These are phyloP conservation scores for Numenius arquata DNA, from an alignment of 2,113 vertebrate genomes.

Conservation along the genomic window DNA sequence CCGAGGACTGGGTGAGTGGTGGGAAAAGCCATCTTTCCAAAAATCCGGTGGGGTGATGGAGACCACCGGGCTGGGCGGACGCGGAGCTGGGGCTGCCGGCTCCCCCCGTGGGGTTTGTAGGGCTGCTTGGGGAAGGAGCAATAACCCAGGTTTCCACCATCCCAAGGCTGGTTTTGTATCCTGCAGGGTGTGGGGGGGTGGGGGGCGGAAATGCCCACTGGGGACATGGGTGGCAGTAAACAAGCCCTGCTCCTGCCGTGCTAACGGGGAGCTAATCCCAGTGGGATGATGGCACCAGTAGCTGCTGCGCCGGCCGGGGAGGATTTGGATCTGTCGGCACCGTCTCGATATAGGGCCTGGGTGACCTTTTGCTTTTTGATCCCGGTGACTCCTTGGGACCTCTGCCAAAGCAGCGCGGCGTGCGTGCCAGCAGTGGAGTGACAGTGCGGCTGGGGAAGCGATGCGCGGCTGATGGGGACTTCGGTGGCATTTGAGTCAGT, in stretches of 20 bases:
- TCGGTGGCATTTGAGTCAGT: accelerated
- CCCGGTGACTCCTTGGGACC: neutral
- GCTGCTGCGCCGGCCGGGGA: too few species aligned
- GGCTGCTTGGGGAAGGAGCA: neutral
- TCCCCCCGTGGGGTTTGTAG: neutral
- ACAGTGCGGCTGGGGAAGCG: neutral
- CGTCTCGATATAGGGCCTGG: neutral
- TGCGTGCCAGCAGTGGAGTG: neutral
- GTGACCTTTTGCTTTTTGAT: neutral
- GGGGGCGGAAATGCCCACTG: neutral
- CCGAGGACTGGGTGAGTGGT: accelerated
- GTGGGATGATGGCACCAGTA: neutral
- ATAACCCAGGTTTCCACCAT: neutral
- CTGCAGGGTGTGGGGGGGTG: accelerated
- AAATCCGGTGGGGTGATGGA: accelerated
- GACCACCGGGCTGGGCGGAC: accelerated
- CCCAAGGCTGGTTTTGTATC: neutral
- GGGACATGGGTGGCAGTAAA: neutral
- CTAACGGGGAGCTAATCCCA: neutral
- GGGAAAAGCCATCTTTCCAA: neutral
- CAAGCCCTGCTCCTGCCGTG: accelerated
- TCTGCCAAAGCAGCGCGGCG: neutral
- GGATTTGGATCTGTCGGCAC: neutral
- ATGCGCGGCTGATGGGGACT: accelerated
- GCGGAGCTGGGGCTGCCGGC: accelerated